Percentiles rank a stretch among this genome's conserved stretches.
phyloP scores from a whole-genome alignment of 2,113 vertebrate species.

The Zapus hudsonius region DNA sequence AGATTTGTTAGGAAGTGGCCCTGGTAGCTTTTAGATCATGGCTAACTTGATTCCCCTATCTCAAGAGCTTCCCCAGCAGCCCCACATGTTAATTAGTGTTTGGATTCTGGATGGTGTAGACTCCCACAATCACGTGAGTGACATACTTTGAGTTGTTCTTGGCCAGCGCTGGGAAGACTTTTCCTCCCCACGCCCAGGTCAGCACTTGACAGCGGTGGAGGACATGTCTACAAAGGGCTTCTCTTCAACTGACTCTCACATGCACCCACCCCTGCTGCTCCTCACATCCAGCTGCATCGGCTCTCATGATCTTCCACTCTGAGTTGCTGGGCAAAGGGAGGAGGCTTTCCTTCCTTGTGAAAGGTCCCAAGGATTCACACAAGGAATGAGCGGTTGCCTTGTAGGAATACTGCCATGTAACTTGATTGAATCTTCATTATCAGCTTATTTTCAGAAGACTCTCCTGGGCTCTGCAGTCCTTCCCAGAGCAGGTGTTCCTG shows the following conservation, averaged over 20 bases:
- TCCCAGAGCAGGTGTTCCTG: not conserved
- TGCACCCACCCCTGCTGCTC: not conserved
- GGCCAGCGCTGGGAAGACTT: rapidly evolving
- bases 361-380: not conserved
- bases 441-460: not conserved
- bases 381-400: no score
- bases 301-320: rapidly evolving
- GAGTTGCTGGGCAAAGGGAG: not conserved
- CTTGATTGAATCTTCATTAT: not conserved
- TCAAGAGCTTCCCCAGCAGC: not conserved
- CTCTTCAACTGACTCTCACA: not conserved
- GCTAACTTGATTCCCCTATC: not conserved
- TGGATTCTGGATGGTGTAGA: not conserved
- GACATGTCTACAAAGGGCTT: not conserved
- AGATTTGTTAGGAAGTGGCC: not conserved
- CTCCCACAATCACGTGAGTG: rapidly evolving
- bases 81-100: not conserved
- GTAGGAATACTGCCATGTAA: rapidly evolving
- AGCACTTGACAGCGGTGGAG: not conserved
- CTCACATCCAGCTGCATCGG: not conserved
- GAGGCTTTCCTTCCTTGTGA: not conserved
- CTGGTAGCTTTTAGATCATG: not conserved
- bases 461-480: not conserved
- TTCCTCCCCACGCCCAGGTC: rapidly evolving
- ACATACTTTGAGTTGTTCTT: no score